phyloP scores from a whole-genome alignment of 2,888 invertebrate species.

The Neocrepidodera transversa region DNA sequence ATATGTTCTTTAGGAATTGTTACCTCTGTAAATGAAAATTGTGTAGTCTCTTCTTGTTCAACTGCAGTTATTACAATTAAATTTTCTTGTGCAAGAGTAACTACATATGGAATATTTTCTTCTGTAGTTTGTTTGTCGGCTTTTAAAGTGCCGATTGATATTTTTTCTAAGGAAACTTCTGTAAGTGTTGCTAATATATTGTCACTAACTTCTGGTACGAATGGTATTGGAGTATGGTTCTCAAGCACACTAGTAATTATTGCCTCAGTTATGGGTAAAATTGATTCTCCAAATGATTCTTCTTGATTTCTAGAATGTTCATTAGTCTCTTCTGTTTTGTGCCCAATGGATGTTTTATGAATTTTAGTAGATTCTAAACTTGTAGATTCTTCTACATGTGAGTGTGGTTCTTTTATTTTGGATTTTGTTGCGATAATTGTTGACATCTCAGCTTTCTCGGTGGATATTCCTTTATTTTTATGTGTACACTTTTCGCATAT shows the following conservation, averaged over 20 bases:
- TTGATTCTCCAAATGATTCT: too few species aligned
- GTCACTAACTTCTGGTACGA: slow-evolving; percentile 3
- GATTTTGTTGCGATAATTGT: background rate
- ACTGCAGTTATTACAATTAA: background rate
- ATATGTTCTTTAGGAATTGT: background rate
- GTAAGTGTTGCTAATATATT: slow-evolving; percentile 9
- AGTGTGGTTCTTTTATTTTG: too few species aligned
- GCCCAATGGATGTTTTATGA: too few species aligned
- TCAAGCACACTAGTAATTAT: background rate
- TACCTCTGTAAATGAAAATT: background rate
- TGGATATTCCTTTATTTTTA: background rate
- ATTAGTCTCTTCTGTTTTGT: too few species aligned
- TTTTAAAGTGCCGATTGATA: background rate
- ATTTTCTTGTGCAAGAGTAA: background rate
- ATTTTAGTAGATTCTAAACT: too few species aligned
- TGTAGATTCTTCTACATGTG: too few species aligned
- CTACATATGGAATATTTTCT: background rate
- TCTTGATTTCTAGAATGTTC: too few species aligned
- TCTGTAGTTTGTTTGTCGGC: background rate
- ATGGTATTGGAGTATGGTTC: background rate
- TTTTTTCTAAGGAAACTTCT: background rate
- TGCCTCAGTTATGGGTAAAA: too few species aligned
- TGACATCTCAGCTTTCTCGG: too few species aligned
- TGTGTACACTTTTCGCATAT: too few species aligned
- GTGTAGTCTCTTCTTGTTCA: background rate